Percentiles rank a stretch among this genome's conserved stretches.
Evolutionary conservation across 2,888 invertebrate species (phyloP).

Genomic region (Chymomyza fuscimana): DNA sequence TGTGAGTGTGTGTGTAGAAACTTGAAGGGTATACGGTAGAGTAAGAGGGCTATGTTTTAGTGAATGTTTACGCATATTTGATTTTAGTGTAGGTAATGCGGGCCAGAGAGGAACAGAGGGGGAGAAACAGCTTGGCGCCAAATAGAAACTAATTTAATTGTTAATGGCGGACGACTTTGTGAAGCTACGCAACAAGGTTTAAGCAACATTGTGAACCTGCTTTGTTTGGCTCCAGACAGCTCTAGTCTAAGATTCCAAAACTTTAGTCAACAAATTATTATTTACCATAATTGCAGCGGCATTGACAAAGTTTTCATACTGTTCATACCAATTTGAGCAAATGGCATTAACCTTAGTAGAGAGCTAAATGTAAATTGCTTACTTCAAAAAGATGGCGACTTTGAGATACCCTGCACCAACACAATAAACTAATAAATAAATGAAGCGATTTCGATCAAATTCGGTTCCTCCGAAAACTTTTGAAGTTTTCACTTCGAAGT

Average conservation of each 20-base stretch:
- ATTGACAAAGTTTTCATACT: not conserved
- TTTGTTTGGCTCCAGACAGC: too few species aligned
- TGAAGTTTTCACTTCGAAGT: too few species aligned
- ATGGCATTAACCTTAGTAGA: not conserved
- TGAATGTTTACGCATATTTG: slow-evolving; percentile 69
- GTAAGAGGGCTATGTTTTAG: not conserved
- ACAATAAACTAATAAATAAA: too few species aligned
- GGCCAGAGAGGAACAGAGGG: not conserved
- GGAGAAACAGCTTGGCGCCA: slow-evolving; percentile 4
- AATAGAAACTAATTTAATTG: slow-evolving; percentile 60
- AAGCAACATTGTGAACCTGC: not conserved
- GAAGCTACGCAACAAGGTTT: slow-evolving; percentile 13
- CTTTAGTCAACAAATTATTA: not conserved
- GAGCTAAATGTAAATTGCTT: not conserved
- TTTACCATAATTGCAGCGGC: not conserved
- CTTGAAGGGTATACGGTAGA: slow-evolving; percentile 29
- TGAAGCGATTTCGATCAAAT: too few species aligned
- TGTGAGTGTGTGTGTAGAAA: slow-evolving; percentile 10
- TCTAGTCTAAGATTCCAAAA: not conserved
- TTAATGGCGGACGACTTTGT: slow-evolving; percentile 40
- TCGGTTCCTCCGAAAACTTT: too few species aligned
- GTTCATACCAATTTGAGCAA: not conserved
- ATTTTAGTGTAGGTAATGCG: slow-evolving; percentile 34
- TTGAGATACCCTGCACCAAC: too few species aligned
- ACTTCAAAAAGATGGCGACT: too few species aligned